These are phyloP conservation scores for Neodiprion pinetum DNA, from an alignment of 1,140 invertebrate genomes.

Conservation along the genomic window DNA sequence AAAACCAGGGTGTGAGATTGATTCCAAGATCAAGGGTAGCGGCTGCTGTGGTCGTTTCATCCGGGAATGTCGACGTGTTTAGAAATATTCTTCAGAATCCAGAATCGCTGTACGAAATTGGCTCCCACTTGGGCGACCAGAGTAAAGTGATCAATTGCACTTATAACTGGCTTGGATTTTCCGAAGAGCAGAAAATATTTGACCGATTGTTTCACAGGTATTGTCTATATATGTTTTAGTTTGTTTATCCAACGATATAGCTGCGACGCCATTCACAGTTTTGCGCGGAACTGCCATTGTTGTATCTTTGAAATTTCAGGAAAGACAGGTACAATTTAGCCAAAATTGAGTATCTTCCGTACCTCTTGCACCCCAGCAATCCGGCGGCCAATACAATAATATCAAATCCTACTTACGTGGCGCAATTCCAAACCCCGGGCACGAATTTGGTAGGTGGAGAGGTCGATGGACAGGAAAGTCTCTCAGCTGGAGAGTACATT, in stretches of 20 bases:
- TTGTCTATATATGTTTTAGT: slow-evolving; percentile 47
- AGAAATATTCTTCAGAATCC: slow-evolving; percentile 94
- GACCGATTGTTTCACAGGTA: slow-evolving; percentile 82
- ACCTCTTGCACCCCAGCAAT: slow-evolving; percentile 83
- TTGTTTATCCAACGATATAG: not conserved
- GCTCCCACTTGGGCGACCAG: slow-evolving; percentile 93
- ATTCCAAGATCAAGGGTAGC: slow-evolving; percentile 88
- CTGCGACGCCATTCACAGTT: not conserved
- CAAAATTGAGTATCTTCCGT: slow-evolving; percentile 85
- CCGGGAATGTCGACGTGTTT: slow-evolving; percentile 88
- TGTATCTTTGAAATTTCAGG: slow-evolving; percentile 56
- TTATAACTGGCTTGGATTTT: slow-evolving; percentile 91
- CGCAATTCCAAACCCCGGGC: slow-evolving; percentile 73
- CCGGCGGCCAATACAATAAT: slow-evolving; percentile 80
- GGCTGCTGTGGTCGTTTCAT: slow-evolving; percentile 88
- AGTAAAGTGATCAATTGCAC: slow-evolving; percentile 93
- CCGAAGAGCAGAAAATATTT: slow-evolving; percentile 80
- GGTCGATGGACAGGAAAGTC: slow-evolving; percentile 84
- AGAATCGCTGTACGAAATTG: slow-evolving; percentile 91
- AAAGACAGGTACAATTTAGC: slow-evolving; percentile 93
- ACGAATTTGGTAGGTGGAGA: slow-evolving; percentile 83
- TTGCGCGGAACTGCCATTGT: slow-evolving; percentile 10
- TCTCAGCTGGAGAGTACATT: slow-evolving; percentile 81
- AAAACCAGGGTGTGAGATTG: slow-evolving; percentile 70
- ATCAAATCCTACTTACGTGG: slow-evolving; percentile 75